These are phyloP conservation scores for Orthosia gothica DNA, from an alignment of 2,888 invertebrate species.

Conservation along the genomic window DNA sequence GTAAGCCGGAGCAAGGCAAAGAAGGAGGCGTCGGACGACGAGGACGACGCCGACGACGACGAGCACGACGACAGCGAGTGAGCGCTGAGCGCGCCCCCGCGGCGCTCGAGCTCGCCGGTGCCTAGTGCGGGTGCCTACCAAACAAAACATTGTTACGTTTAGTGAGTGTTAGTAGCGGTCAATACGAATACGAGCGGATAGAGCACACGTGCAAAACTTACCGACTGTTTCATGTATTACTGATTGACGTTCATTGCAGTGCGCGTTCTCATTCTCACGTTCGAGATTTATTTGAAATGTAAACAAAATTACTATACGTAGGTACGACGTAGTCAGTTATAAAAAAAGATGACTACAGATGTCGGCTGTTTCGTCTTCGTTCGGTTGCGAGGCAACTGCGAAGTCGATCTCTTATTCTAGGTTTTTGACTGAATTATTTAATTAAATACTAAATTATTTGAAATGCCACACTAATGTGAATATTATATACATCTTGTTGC, in stretches of 20 bases:
- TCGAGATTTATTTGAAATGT: constrained; percentile 15
- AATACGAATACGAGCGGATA: constrained; percentile 2
- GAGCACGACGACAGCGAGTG: constrained; percentile 88
- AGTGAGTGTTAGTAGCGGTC: constrained; percentile 49
- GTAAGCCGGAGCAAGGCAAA: constrained; percentile 67
- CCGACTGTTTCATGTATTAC: constrained; percentile 47
- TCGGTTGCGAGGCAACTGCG: neutral
- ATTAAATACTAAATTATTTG: constrained; percentile 16
- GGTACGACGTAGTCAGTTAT: neutral
- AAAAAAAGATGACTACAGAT: neutral
- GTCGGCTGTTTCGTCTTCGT: neutral
- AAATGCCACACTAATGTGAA: neutral
- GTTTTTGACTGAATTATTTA: constrained; percentile 26
- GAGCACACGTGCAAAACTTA: constrained; percentile 31
- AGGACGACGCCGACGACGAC: constrained; percentile 90
- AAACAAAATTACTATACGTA: neutral
- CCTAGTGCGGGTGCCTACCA: constrained; percentile 33
- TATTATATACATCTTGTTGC: neutral
- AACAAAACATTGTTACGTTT: constrained; percentile 53
- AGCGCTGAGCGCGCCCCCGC: constrained; percentile 35
- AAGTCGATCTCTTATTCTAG: constrained; percentile 1
- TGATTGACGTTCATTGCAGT: constrained; percentile 33
- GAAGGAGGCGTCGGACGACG: constrained; percentile 87
- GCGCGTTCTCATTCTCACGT: constrained; percentile 24
- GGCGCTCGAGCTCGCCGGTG: neutral